These are phyloP conservation scores for Epinephelus cyanopodus DNA, from an alignment of 2,113 vertebrate species.

Conservation along the genomic window DNA sequence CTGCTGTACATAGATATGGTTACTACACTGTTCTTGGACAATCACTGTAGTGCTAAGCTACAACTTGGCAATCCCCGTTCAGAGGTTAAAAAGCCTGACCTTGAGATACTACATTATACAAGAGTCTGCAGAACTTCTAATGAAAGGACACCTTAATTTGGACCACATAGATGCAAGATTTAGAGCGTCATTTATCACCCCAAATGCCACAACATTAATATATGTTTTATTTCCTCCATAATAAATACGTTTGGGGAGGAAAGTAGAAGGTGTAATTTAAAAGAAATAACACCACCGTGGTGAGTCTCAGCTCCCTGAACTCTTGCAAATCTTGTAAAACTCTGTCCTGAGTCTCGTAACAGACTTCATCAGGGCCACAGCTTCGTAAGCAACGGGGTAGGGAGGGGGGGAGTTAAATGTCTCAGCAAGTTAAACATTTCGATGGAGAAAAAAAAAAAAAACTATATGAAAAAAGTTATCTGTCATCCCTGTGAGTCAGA, in stretches of 20 bases:
- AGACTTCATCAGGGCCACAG: slow-evolving; percentile 45
- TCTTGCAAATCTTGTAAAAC: slow-evolving; percentile 17
- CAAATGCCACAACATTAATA: slow-evolving; percentile 54
- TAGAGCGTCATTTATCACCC: slow-evolving; percentile 37
- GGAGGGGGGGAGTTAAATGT: slow-evolving; percentile 44
- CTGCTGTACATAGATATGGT: not conserved
- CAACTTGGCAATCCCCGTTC: not conserved
- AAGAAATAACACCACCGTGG: not conserved
- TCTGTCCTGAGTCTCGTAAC: slow-evolving; percentile 6
- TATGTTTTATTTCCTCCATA: slow-evolving; percentile 16
- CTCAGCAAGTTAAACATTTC: slow-evolving; percentile 39
- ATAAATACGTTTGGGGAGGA: slow-evolving; percentile 49
- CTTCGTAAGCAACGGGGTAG: not conserved
- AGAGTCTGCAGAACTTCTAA: slow-evolving; percentile 17
- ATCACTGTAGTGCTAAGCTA: not conserved
- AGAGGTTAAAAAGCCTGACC: slow-evolving; percentile 5
- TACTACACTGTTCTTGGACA: not conserved
- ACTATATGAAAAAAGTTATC: slow-evolving; percentile 37
- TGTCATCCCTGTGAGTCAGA: slow-evolving; percentile 47
- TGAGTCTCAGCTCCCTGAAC: not conserved
- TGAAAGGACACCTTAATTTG: slow-evolving; percentile 34
- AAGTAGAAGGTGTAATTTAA: slow-evolving; percentile 49
- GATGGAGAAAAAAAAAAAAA: not conserved
- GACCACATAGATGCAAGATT: slow-evolving; percentile 6
- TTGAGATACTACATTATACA: not conserved